phyloP scores from a whole-genome alignment of 2,888 invertebrate species.

The Pseudoips prasinana region DNA sequence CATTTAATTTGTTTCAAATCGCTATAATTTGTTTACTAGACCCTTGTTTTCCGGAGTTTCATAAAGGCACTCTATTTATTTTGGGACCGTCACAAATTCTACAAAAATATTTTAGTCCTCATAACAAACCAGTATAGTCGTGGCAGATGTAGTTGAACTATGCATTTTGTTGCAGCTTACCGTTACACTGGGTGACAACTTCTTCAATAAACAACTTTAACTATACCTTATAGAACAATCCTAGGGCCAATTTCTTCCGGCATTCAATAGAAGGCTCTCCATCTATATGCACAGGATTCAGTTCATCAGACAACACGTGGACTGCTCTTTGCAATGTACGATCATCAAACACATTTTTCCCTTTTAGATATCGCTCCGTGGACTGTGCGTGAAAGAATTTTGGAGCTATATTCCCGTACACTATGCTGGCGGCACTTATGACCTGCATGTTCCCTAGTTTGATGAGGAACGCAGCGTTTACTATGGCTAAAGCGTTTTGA shows the following conservation, averaged over 20 bases:
- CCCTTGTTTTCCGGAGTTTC: too few relatives aligned
- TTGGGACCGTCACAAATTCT: too few relatives aligned
- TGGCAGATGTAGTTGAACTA: too few relatives aligned
- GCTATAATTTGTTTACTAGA: too few relatives aligned
- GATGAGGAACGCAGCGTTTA: conserved; percentile 88
- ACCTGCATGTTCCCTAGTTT: conserved; percentile 61
- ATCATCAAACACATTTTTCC: conserved; percentile 64
- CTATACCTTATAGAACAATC: conserved; percentile 92
- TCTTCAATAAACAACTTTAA: too few relatives aligned
- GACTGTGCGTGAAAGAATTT: conserved; percentile 80
- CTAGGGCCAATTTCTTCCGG: conserved; percentile 86
- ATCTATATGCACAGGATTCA: conserved; percentile 83
- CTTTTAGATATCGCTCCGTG: conserved; percentile 78
- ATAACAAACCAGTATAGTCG: too few relatives aligned
- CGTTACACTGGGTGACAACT: too few relatives aligned
- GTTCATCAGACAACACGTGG: conserved; percentile 77
- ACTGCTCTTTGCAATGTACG: conserved; percentile 74
- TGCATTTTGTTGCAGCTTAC: too few relatives aligned
- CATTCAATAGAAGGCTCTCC: conserved; percentile 86
- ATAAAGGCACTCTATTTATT: too few relatives aligned
- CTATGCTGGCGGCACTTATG: conserved; percentile 74
- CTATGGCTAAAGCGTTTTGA: conserved; percentile 89
- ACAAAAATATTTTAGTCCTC: too few relatives aligned
- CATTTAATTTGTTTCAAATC: too few relatives aligned
- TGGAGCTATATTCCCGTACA: conserved; percentile 85